Base-by-base conservation (phyloP, 2,113 vertebrate species). In the Circaetus gallicus region DNA sequence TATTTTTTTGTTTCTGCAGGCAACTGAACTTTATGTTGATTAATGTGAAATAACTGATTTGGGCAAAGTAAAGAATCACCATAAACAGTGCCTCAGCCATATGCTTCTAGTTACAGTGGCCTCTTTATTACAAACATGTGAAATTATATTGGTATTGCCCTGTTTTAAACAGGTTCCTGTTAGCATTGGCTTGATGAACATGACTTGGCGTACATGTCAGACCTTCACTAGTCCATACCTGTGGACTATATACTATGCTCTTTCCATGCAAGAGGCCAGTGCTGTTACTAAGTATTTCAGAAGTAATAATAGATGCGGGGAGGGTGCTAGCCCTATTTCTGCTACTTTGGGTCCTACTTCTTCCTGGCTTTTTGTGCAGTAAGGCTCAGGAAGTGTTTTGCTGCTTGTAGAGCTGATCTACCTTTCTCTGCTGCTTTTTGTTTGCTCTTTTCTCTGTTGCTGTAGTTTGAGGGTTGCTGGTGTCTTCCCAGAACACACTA, bases 41-140 rank as follows among this genome's bases (percentile, higher is more conserved):
- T 90, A 88, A 86, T n/a, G 24, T 86, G 63, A 86, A 94, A 31
- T 92, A 88, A 7, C 40, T 83, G 49, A 82, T 79, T 81, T 81
- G 59, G 13, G 24, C 34, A 19, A 83, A 86, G 38, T 32, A 56
- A 43, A 40, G 43, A 88, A 71, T 84, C 17, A 9, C 49, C 25
- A 29, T 91, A 76, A 96, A 53, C 65, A 50, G 32, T 72, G 28
- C 32, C 11, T 85, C 40, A 55, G 38, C 65, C 38, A 40, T 67
- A 66, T 73, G 63, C n/a, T 72, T 87, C 42, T 65, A 19, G 34
- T 86, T 89, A 74, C 11, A 45, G 22, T 40, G 25, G 13, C 28
- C 10, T 82, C 43, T 53, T 72, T 52, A 25, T 92, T 79, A 47
- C 11, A 59, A 55, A 83, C 10, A 20, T 18, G 7, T 82, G 40